These are phyloP conservation scores for Amiota minor DNA, from an alignment of 2,888 invertebrate species.

Conservation along the genomic window DNA sequence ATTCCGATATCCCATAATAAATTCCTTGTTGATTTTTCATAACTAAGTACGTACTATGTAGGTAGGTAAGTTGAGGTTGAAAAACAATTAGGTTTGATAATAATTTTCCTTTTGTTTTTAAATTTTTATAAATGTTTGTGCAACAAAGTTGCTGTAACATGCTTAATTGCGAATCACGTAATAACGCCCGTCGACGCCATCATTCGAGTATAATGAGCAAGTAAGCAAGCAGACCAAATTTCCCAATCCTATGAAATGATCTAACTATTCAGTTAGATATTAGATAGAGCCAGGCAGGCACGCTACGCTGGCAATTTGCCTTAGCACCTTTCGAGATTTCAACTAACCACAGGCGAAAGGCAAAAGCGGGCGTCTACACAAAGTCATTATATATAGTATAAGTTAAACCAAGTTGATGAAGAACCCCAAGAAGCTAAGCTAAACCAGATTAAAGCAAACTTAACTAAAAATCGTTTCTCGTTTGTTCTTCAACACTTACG, in stretches of 20 bases:
- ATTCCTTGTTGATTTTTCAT: no score
- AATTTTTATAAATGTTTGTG: constrained; percentile 5
- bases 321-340: neutral
- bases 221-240: no score
- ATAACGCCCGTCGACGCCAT: neutral
- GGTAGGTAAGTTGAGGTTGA: constrained; percentile 2
- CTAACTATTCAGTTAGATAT: no score
- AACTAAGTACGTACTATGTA: neutral
- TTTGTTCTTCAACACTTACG: constrained; percentile 37
- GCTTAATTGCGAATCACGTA: constrained; percentile 11
- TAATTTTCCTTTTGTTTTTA: neutral
- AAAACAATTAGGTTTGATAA: constrained; percentile 18
- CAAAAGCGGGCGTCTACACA: neutral
- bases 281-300: no score
- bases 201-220: no score
- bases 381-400: neutral
- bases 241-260: no score
- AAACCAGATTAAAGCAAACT: no score
- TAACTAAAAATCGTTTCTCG: neutral
- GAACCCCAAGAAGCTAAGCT: neutral
- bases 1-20: no score
- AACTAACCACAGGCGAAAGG: neutral
- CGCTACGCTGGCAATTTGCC: neutral
- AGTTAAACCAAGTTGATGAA: neutral
- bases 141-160: constrained; percentile 10